Evolutionary conservation across 2,797 vertebrate species (phyloP), one percentile per base, ranked within the genome.

Genomic region (Poeciliopsis turneri): DNA sequence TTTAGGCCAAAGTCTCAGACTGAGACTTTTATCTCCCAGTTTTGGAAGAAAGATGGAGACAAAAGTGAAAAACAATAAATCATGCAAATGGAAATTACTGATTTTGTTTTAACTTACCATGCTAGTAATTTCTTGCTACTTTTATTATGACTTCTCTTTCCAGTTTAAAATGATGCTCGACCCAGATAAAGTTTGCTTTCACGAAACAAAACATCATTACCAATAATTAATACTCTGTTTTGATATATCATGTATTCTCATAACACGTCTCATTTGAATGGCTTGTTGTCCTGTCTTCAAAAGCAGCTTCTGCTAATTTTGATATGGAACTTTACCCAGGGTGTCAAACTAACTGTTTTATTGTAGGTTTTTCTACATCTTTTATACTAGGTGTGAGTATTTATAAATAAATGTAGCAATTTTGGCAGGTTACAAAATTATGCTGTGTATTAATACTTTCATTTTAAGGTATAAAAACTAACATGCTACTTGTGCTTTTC

Each of bases 81-180:
- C 9, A 53, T 10, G 8, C 51, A 53, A 53, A 53, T 53, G 9
- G 23, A 53, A 53, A 53, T 25, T 4, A 53, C 9, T 25, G 23
- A 11, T 53, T 53, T 53, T 25, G 23, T 25, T 53, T 53, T 10
- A 3, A 53, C 51, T 53, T 53, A 10, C 23, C 51, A 25, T 23
- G 49, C 2, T 9, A 25, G 3, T 53, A 53, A 53, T 10, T 53
- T 25, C 10, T 25, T 53, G 23, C 23, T 53, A 3, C 76, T 73
- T 92, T 82, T 86, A 73, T 85, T 81, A 39, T 84, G 66, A 90
- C 90, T 78, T 81, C 73, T 79, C 69, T 49, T 64, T 82, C 68
- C 61, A 71, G 57, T 85, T 91, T 78, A 76, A 87, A 87, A 36
- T 64, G 74, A 74, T 75, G 33, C 39, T n/a, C 55, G 76, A 80